Evolutionary conservation across 2,113 vertebrate genomes (phyloP), one percentile per base, ranked within the genome.

Genomic region (Micromys minutus): DNA sequence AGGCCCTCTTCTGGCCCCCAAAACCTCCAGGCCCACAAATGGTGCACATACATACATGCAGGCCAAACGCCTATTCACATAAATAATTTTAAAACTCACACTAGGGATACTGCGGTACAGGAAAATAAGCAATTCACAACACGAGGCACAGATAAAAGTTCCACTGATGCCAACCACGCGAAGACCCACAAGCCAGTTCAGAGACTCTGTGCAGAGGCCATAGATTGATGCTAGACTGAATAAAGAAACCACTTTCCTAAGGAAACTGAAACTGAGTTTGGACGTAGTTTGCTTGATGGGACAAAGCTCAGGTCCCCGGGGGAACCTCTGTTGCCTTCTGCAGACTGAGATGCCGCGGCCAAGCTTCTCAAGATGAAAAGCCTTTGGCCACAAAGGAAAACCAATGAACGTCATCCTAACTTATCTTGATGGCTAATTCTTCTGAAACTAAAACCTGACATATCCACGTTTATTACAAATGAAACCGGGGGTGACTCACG

Each of bases 371-470:
- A 79, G 39, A 87, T 36, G 31, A 87, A 95, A 94, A 93, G 3
- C 26, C 39, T 67, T 71, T 67, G 80, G 50, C 7, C 21, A 7
- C 16, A 57, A 36, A 69, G 61, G 10, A 19, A 45, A 91, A 65
- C 59, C 17, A n/a, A 12, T 4, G 47, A 24, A 16, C 34, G 59
- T 86, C 85, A 77, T 2, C 0, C 85, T 59, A 76, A 86, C 26
- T 97, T 94, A 91, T 87, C 87, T 69, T 83, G 86, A 96, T 69
- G 86, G 36, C 59, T 55, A 74, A 95, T 69, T 94, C 63, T 94
- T 87, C 39, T 75, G 72, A 97, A 97, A 94, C 95, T 77, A 90
- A 93, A 95, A 92, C 76, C 72, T 19, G 16, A 45, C 3, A 50
- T 5, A 83, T 74, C 47, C 26, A 86, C 34, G 91, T 50, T 65